Base-by-base conservation (phyloP, 2,797 vertebrate genomes). In the Taenioides sp. region DNA sequence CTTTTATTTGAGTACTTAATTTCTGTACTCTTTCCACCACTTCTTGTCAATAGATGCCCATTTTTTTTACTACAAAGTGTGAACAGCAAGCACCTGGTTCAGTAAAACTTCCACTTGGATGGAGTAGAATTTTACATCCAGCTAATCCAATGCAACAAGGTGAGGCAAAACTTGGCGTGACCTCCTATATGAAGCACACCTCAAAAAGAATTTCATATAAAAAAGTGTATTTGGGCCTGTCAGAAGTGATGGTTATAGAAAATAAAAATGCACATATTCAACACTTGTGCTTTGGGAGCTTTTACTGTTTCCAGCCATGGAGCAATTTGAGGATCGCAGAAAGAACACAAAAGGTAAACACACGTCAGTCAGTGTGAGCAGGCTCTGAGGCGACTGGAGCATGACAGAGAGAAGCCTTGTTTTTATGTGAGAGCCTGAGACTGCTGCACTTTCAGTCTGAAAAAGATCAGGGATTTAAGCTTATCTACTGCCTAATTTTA, bases 251-350 rank as follows among this genome's bases (percentile, higher is more conserved):
- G 69, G 81, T 72, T 85, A 63, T 73, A 78, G 75, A 73, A 86
- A 80, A 86, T 82, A 88, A 88, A 90, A 89, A 88, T 89, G 84
- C 90, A 90, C 80, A 89, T 88, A 89, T 89, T 88, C 84, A 86
- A 65, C 70, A 67, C 66, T 70, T 82, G 80, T 71, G 82, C 83
- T 89, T 83, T 73, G 64, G 82, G 77, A 84, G 73, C 75, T 84
- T 77, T 87, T 70, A 69, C 75, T 65, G 67, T 83, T 85, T 87
- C 80, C 72, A 82, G 75, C 87, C 80, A 59, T 47, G 71, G 80
- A 85, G 77, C 87, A 88, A 91, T 88, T 88, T 85, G 77, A 83
- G 84, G 68, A 72, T 83, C 22, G 50, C 72, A 75, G 73, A 86
- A 65, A 78, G 75, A 86, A 83, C 37, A 79, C 70, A 84, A 79